These are phyloP conservation scores for Melanostigma gelatinosum DNA, from an alignment of 2,113 vertebrate genomes.

Conservation along the genomic window DNA sequence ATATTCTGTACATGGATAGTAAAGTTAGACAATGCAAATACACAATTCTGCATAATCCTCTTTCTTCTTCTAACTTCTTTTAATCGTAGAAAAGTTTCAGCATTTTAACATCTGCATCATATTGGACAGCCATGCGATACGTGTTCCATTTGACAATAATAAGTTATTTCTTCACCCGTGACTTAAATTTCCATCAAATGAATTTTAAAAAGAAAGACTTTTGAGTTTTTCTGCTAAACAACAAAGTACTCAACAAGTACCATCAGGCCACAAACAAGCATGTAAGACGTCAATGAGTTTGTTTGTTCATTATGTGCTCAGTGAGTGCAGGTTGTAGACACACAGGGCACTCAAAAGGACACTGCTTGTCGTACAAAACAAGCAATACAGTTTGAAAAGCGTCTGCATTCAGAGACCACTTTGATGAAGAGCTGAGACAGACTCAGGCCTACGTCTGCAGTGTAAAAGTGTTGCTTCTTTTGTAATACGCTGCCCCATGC, in stretches of 20 bases:
- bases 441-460: background rate
- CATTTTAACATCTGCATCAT: background rate
- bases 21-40: background rate
- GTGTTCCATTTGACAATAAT: background rate
- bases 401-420: background rate
- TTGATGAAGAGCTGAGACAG: background rate
- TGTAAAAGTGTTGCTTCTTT: constrained; percentile 35
- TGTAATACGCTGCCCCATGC: constrained; percentile 70
- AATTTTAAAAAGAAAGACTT: background rate
- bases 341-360: background rate
- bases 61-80: background rate
- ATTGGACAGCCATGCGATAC: background rate
- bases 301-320: background rate
- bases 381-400: background rate
- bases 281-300: background rate
- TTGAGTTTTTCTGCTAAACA: background rate
- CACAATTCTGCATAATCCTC: background rate
- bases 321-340: background rate
- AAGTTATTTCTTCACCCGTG: background rate
- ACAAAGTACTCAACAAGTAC: background rate
- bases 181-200: background rate
- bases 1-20: background rate
- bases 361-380: background rate
- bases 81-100: background rate
- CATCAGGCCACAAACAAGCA: background rate